Evolutionary conservation across 2,888 invertebrate species (phyloP).

Genomic region (Dicycla oo): DNA sequence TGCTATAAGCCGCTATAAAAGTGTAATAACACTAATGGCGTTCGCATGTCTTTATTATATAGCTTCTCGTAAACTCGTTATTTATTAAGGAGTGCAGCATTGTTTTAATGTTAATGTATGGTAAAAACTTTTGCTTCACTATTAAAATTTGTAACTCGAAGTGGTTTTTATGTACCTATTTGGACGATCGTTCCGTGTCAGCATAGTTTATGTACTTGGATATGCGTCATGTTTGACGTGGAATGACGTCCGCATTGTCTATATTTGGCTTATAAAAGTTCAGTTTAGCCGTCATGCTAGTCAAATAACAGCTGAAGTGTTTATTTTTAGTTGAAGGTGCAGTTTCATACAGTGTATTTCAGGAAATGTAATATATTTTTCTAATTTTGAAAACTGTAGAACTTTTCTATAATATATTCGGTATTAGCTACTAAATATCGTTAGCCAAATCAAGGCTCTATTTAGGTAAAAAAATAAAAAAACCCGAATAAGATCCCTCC

Average conservation of each 20-base stretch:
- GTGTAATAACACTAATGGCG: constrained; percentile 87
- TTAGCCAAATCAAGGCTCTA: not conserved
- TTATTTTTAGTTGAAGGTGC: constrained; percentile 1
- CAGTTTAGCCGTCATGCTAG: not conserved
- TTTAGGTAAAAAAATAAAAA: not conserved
- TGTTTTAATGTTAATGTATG: constrained; percentile 77
- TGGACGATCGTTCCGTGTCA: constrained; percentile 8
- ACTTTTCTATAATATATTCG: not conserved
- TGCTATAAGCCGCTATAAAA: constrained; percentile 81
- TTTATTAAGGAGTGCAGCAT: constrained; percentile 79
- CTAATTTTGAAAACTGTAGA: not conserved
- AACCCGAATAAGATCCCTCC: not conserved
- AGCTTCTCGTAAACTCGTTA: constrained; percentile 82
- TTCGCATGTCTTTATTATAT: constrained; percentile 87
- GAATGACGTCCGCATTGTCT: constrained; percentile 21
- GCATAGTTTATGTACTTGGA: not conserved
- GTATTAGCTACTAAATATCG: not conserved
- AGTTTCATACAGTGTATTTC: not conserved
- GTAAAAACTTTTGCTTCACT: constrained; percentile 57
- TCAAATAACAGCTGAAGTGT: not conserved
- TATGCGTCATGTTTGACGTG: constrained; percentile 34
- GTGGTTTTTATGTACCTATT: constrained; percentile 33
- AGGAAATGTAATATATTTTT: not conserved
- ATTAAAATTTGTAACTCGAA: constrained; percentile 46
- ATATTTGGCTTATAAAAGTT: constrained; percentile 14